Base-by-base conservation (phyloP, 2,113 vertebrate genomes). In the Cavia porcellus region DNA sequence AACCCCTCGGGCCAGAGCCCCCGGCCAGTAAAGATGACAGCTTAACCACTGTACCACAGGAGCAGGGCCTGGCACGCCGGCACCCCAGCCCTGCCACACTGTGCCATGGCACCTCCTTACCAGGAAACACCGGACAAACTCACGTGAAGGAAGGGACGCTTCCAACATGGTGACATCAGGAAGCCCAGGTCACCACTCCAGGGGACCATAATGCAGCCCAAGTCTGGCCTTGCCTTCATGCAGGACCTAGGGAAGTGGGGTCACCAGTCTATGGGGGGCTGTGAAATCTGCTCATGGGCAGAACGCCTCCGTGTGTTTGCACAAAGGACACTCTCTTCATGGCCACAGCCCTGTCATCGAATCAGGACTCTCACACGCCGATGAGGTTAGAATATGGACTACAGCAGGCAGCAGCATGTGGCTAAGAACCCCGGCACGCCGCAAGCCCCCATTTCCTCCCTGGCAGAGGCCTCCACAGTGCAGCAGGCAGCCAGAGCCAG, bases 371-470 rank as follows among this genome's bases (percentile, higher is more conserved):
- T 47, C 74, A 47, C 74, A 15, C 38, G 38, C 13, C 5, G 22
- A 28, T 47, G 28, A 77, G 70, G 42, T 15, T 13, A 77, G 74
- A 24, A 15, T 15, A 4, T 42, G 2, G 13, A 59, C 52, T 20
- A 25, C 2, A 3, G 5, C 8, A 42, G 45, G 12, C 15, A 2
- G 13, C 2, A 0, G 55, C 55, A 55, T 3, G 64, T 35, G 66
- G 57, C 55, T 24, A 10, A 30, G 47, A 42, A 25, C 20, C 68
- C 24, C 15, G 1, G 35, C 5, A 15, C 1, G 38, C 74, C 22
- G n/a, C 84, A 30, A 30, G 42, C 55, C 45, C 10, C 35, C 35
- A 22, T 14, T 20, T 55, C 61, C 25, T 25, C 3, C 59, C 45
- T 28, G 72, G 92, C 83, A 5, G n/a, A 52, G 35, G 30, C 57